Conservation (phyloP, 2,113 vertebrate species). For the Dicerorhinus sumatrensis region DNA sequence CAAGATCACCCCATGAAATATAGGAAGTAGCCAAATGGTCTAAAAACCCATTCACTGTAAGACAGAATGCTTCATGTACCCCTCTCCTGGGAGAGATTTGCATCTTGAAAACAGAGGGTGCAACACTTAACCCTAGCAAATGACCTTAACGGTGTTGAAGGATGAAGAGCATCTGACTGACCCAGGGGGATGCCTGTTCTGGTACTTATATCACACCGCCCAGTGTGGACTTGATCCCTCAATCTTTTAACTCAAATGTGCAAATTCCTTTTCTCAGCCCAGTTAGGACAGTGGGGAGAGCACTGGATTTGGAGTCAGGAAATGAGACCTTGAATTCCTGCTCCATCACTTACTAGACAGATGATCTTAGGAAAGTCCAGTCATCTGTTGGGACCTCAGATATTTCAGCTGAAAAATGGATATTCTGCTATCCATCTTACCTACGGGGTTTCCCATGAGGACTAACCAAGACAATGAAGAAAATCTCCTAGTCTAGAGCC, state of each 20-base stretch:
- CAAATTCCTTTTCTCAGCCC: not conserved
- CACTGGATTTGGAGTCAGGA: not conserved
- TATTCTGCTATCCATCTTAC: not conserved
- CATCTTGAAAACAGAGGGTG: not conserved
- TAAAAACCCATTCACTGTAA: not conserved
- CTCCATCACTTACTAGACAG: not conserved
- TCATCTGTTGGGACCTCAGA: not conserved
- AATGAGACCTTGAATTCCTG: not conserved
- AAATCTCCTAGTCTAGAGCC: not conserved
- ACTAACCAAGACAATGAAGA: not conserved
- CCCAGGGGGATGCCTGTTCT: not conserved
- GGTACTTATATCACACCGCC: fast-evolving
- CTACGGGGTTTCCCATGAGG: not conserved
- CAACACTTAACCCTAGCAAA: not conserved
- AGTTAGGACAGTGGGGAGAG: not conserved
- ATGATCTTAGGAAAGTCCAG: not conserved
- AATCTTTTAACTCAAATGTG: not conserved
- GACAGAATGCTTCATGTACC: not conserved
- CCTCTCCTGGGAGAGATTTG: not conserved
- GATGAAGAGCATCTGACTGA: not conserved
- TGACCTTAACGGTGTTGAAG: not conserved
- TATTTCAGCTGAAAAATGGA: not conserved
- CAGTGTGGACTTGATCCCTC: fast-evolving
- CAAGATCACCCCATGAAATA: not conserved
- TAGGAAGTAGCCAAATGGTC: not conserved